phyloP scores from a whole-genome alignment of 2,113 vertebrate species.

The Carassius gibelio region DNA sequence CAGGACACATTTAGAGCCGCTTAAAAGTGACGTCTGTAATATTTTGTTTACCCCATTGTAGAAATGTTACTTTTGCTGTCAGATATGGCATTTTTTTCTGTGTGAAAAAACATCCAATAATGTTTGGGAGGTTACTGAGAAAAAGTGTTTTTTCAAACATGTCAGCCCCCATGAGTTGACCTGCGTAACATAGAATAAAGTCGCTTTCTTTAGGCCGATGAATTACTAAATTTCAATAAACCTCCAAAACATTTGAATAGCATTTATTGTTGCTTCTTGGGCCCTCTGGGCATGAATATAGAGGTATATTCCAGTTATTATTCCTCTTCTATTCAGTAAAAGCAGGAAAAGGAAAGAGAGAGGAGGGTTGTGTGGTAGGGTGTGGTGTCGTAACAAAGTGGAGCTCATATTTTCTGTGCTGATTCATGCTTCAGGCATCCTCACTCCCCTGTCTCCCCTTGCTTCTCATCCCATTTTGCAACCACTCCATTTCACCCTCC shows the following conservation, averaged over 20 bases:
- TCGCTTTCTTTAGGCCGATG: not conserved
- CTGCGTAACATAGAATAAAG: not conserved
- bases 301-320: not conserved
- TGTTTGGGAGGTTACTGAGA: not conserved
- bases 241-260: not conserved
- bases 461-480: constrained; percentile 8
- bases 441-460: constrained; percentile 35
- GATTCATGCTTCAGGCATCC: constrained; percentile 54
- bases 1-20: not conserved
- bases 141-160: not conserved
- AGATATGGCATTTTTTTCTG: not conserved
- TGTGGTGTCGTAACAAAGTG: constrained; percentile 47
- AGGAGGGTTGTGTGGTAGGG: constrained; percentile 25
- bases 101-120: not conserved
- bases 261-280: not conserved
- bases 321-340: constrained; percentile 5
- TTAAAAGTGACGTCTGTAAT: no score
- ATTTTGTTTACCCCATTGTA: not conserved
- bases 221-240: not conserved
- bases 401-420: constrained; percentile 49
- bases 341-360: constrained; percentile 1
- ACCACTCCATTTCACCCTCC: constrained; percentile 2
- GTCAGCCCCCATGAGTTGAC: not conserved
- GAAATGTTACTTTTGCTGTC: not conserved
- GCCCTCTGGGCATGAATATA: not conserved